Evolutionary conservation across 2,113 vertebrate genomes (phyloP).

Genomic region (Narcine bancroftii): DNA sequence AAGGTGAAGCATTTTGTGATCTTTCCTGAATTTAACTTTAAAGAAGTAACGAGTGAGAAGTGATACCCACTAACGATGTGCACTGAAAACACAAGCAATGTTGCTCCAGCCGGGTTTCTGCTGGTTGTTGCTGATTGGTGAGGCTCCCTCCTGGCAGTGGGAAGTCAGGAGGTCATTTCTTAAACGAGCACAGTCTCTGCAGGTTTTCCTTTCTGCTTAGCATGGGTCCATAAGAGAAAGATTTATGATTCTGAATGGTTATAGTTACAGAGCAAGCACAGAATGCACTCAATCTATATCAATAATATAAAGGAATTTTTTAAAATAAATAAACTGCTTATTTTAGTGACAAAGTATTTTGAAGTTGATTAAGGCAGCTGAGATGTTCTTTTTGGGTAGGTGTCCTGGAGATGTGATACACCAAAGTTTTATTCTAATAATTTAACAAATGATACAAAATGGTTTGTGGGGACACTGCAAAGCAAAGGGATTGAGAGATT

Average conservation of each 20-base stretch:
- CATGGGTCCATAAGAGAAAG: constrained; percentile 30
- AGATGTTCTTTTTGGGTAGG: neutral
- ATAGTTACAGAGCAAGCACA: neutral
- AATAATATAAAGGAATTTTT: neutral
- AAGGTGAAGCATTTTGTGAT: neutral
- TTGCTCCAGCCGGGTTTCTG: neutral
- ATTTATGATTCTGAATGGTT: constrained; percentile 14
- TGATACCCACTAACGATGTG: neutral
- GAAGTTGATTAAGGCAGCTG: neutral
- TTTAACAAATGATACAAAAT: neutral
- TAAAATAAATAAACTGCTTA: neutral
- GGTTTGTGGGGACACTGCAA: neutral
- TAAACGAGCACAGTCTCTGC: constrained; percentile 10
- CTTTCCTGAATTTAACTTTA: neutral
- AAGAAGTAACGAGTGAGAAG: neutral
- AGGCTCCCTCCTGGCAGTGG: neutral
- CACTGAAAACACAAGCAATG: neutral
- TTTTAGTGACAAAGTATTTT: neutral
- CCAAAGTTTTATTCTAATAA: neutral
- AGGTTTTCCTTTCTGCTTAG: constrained; percentile 17
- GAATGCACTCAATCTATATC: neutral
- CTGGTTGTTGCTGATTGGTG: neutral
- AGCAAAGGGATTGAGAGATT: neutral
- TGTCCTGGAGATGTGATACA: neutral
- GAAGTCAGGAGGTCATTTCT: constrained; percentile 15